Percentiles rank a stretch among this genome's conserved stretches.
Evolutionary conservation across 2,797 vertebrate genomes (phyloP).

Genomic region (Eurystomus glaucurus): DNA sequence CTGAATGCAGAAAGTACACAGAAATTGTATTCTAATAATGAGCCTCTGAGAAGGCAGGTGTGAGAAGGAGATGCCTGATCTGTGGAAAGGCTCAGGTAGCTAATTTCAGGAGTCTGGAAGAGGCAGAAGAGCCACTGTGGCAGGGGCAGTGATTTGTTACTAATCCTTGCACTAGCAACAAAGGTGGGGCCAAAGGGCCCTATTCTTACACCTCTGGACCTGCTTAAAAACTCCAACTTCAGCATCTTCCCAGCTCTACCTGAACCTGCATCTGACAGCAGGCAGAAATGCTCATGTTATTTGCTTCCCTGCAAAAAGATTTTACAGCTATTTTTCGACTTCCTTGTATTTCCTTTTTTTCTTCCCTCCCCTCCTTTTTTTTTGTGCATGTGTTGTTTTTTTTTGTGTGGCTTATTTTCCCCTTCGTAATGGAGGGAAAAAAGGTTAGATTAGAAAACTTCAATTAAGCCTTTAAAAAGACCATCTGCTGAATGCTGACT

Average conservation of each 20-base stretch:
- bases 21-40: constrained; percentile 40
- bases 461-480: constrained; percentile 83
- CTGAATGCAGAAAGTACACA: not conserved
- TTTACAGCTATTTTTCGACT: constrained; percentile 45
- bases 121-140: rapidly evolving
- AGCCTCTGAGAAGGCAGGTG: not conserved
- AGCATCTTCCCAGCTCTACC: not conserved
- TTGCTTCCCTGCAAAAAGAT: not conserved
- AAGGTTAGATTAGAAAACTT: constrained; percentile 82
- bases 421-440: constrained; percentile 59
- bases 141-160: not conserved
- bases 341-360: not conserved
- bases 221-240: not conserved
- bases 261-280: not conserved
- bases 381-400: not conserved
- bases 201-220: not conserved
- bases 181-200: not conserved
- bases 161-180: not conserved
- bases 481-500: constrained; percentile 88
- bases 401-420: constrained; percentile 60
- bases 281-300: not conserved
- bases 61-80: not conserved
- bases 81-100: constrained; percentile 23
- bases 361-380: not conserved
- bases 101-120: not conserved